Conservation (phyloP, 2,113 vertebrate species). For the Plecotus auritus region DNA sequence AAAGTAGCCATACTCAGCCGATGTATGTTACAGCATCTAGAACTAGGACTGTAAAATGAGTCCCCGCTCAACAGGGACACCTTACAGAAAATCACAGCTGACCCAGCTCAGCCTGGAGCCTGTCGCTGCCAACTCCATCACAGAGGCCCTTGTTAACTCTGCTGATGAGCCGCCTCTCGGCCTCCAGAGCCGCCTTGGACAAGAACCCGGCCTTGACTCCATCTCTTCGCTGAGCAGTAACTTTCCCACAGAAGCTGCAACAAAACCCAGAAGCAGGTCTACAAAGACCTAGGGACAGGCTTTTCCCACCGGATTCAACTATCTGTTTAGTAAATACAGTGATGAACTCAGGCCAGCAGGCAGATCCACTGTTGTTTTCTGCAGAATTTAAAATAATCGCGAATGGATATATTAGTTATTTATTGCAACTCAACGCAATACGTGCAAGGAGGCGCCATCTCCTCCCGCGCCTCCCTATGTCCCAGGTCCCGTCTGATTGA, state of each 20-base stretch:
- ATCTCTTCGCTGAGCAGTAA: no score
- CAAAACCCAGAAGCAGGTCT: background rate
- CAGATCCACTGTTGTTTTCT: background rate
- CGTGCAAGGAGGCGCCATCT: background rate
- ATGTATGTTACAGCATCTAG: no score
- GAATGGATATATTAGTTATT: background rate
- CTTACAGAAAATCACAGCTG: background rate
- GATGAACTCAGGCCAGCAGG: background rate
- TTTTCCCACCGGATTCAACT: background rate
- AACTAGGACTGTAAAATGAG: background rate
- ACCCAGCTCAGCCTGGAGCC: background rate
- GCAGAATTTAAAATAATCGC: background rate
- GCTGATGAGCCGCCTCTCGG: fast-evolving
- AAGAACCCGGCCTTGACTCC: background rate
- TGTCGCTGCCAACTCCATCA: background rate
- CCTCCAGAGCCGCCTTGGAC: background rate
- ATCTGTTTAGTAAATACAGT: background rate
- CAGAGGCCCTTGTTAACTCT: background rate
- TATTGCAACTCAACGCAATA: background rate
- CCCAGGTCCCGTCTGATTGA: background rate
- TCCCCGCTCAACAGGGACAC: background rate
- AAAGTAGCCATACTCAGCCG: background rate
- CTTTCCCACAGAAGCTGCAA: background rate
- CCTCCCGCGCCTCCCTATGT: background rate
- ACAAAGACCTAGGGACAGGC: background rate